Conservation (phyloP, 2,797 vertebrate genomes). For the Pantherophis vulpinus region DNA sequence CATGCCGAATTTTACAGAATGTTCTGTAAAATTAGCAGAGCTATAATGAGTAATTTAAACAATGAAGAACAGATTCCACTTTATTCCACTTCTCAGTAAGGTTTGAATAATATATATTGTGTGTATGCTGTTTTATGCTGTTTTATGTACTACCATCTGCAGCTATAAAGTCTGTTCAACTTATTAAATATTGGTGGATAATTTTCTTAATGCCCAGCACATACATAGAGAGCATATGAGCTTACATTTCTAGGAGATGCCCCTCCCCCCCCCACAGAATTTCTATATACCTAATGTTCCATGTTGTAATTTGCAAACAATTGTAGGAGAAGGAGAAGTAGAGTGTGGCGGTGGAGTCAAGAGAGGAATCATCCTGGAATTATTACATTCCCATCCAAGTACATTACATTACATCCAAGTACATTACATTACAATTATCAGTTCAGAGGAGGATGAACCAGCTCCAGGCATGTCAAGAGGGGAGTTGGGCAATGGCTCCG, state of each 20-base stretch:
- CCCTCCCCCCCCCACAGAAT: no score
- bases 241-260: slow-evolving; percentile 6
- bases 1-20: background rate
- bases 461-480: background rate
- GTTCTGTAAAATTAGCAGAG: background rate
- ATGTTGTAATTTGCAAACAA: background rate
- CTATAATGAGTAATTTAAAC: background rate
- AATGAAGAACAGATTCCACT: background rate
- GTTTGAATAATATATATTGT: accelerated
- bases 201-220: accelerated
- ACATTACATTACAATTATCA: no score
- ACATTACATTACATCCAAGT: no score
- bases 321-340: background rate
- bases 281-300: slow-evolving; percentile 26
- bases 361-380: background rate
- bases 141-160: background rate
- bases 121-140: background rate
- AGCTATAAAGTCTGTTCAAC: accelerated
- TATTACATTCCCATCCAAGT: background rate
- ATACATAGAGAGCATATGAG: background rate
- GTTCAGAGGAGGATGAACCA: background rate
- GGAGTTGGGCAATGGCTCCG: background rate
- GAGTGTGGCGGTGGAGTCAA: background rate
- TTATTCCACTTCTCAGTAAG: background rate
- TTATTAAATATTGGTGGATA: background rate